phyloP scores from a whole-genome alignment of 2,113 vertebrate genomes.

The Hepsetus odoe region DNA sequence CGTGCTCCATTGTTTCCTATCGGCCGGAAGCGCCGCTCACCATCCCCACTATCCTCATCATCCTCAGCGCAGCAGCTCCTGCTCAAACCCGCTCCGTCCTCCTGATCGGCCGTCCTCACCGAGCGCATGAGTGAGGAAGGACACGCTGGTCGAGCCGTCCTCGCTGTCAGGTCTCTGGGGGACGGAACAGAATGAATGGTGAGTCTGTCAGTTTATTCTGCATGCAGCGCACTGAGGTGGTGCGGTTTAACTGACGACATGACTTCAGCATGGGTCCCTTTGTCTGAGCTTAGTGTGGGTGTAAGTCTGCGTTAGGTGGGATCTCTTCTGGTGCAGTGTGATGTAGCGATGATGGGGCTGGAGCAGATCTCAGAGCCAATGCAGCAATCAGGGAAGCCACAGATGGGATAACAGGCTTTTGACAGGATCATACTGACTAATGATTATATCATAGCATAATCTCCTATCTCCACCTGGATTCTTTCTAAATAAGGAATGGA shows the following conservation, averaged over 20 bases:
- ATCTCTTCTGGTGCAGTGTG: constrained; percentile 20
- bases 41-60: constrained; percentile 29
- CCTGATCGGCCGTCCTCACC: constrained; percentile 10
- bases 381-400: background rate
- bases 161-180: constrained; percentile 50
- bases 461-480: background rate
- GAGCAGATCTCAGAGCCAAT: constrained; percentile 25
- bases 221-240: constrained; percentile 12
- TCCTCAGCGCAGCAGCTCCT: background rate
- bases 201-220: background rate
- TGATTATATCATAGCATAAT: background rate
- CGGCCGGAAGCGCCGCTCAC: constrained; percentile 65
- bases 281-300: background rate
- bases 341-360: constrained; percentile 14
- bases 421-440: background rate
- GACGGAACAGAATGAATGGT: constrained; percentile 73
- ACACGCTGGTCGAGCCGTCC: background rate
- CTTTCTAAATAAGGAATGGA: background rate
- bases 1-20: constrained; percentile 78
- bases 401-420: constrained; percentile 12
- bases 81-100: background rate
- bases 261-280: background rate
- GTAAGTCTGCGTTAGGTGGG: background rate
- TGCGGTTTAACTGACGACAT: background rate
- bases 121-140: background rate